These are phyloP conservation scores for Clarias gariepinus DNA, from an alignment of 2,113 vertebrate genomes.

Conservation along the genomic window DNA sequence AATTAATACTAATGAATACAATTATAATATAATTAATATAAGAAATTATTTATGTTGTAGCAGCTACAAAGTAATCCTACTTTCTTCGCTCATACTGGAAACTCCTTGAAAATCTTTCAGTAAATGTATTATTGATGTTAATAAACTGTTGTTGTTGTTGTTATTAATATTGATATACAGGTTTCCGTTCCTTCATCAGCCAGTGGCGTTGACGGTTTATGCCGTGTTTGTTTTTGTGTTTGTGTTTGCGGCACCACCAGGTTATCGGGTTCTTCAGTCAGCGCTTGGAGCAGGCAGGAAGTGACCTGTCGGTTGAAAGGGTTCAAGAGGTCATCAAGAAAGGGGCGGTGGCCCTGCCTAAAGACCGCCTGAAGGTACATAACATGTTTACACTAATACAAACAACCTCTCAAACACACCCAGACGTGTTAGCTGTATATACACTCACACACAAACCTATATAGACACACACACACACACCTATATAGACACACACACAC, in stretches of 20 bases:
- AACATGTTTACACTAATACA: constrained; percentile 2
- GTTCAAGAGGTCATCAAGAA: constrained; percentile 99
- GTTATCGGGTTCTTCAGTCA: constrained; percentile 96
- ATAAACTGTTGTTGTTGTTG: neutral
- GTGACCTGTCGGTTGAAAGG: constrained; percentile 92
- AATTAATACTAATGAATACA: too few species aligned
- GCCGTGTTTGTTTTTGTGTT: neutral
- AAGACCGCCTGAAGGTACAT: constrained; percentile 91
- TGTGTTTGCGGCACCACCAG: constrained; percentile 60
- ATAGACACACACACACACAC: neutral
- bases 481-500: neutral
- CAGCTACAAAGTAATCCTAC: neutral
- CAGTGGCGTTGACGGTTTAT: neutral
- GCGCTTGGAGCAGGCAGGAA: constrained; percentile 89
- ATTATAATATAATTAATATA: too few species aligned
- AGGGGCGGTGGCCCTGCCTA: constrained; percentile 90
- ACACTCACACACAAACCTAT: neutral
- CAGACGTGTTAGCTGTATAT: neutral
- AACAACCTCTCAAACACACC: neutral
- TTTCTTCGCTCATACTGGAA: neutral
- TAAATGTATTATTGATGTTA: neutral
- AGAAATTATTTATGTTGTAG: neutral
- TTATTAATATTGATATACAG: neutral
- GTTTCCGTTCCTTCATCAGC: neutral
- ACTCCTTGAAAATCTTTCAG: neutral